Base-by-base conservation (phyloP, 37 sponge, comb jelly and placozoan species). In the Diacarnus erythraeanus region DNA sequence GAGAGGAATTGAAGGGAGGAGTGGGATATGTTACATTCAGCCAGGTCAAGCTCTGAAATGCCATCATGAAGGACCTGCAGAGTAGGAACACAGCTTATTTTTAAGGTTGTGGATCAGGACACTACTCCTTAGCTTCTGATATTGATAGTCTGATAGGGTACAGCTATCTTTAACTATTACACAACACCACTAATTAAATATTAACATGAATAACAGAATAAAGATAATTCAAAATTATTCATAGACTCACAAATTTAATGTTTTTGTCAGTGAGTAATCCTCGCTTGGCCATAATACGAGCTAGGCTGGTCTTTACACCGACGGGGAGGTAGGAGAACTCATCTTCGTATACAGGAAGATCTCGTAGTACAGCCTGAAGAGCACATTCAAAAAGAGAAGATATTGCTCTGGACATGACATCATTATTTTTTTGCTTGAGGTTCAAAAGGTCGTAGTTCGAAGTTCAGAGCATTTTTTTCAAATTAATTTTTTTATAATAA, bases 31-130 rank as follows among this genome's bases (percentile, higher is more conserved):
- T 56, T 29, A 74, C 86, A 79, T 37, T 73, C 86, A 39, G 74
- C 79, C n/a, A 86, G 74, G 58, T 86, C 86, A 41, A 86, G 57
- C 35, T 78, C 79, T 27, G 57, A 40, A 2, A 86, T 66, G 20
- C 68, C 75, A 37, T 77, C 80, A 79, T 79, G 74, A 34, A 86
- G 74, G 34, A 86, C 80, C 86, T 86, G n/a, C n/a, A n/a, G 29
- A 64, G 22, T 18, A 47, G 6, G 12, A 15, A 47, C 51, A 15
- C 10, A 12, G 51, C 10, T 47, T 12, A 15, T 47, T 47, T 6
- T 6, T 47, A 47, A 12, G 51, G 10, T n/a, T n/a, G n/a, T n/a
- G n/a, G n/a, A n/a, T n/a, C n/a, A n/a, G n/a, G n/a, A n/a, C n/a
- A n/a, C n/a, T n/a, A n/a, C n/a, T n/a, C n/a, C n/a, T n/a, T n/a